Base-by-base conservation (phyloP, 2,888 invertebrate genomes). In the Ichneumon xanthorius region DNA sequence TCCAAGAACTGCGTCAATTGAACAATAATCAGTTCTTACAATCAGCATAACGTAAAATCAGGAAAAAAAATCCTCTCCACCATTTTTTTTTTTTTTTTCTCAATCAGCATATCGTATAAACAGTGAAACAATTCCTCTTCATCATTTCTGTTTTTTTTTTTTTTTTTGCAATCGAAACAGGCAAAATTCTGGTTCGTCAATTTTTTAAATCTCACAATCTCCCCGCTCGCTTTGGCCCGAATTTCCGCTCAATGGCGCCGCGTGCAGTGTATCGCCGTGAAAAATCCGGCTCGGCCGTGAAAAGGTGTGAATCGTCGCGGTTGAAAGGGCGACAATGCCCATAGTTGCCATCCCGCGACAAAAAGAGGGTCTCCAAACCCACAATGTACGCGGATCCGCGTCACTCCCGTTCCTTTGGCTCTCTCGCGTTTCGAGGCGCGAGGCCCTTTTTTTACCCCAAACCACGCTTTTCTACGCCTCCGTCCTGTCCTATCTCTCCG, bases 281-380 rank as follows among this genome's bases (percentile, higher is more conserved):
- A 92, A 83, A 93, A 92, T 93, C 75, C 77, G 65, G 26, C 90
- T 90, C 89, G 88, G 85, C 90, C 90, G 87, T 91, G 91, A 92
- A 92, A 92, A 93, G 93, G 93, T 93, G 92, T 90, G 92, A 93
- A 93, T 92, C 93, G 91, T 91, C 88, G 87, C 87, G 86, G 67
- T 90, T 93, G 89, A 92, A 93, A 92, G 90, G 91, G 87, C 90
- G 91, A 93, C 93, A 93, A 93, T 93, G 89, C 88, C 88, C 88
- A 89, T 87, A 89, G 90, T 90, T 87, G 89, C 87, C 84, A 84
- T 77, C 85, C 87, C 85, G 40, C 40, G 11, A 40, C 90, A 92
- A 92, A 92, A 90, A 92, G 91, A 90, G 89, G 58, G 19, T 67
- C 90, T 90, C 89, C 89, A 90, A 92, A 92, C 88, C 91, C 92